A percentile compares a stretch with the other conserved stretches of the same genome.
These are phyloP conservation scores for Euleptes europaea DNA, from an alignment of 2,113 vertebrate species.

Conservation along the genomic window DNA sequence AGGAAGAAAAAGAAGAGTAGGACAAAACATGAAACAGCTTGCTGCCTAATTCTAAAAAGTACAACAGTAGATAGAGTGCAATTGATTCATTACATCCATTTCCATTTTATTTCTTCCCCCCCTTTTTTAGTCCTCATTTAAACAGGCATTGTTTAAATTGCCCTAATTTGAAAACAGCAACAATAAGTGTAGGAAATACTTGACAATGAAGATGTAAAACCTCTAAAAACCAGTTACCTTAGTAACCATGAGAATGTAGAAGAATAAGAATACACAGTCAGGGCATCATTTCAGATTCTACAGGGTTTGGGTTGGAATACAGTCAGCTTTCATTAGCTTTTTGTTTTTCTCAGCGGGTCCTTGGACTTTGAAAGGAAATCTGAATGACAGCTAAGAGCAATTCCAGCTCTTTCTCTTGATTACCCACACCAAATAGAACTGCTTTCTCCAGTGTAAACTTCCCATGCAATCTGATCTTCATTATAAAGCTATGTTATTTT, in stretches of 20 bases:
- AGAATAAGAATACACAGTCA: slow-evolving; percentile 81
- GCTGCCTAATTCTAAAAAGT: slow-evolving; percentile 13
- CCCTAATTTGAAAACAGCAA: slow-evolving; percentile 82
- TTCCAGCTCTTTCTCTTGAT: slow-evolving; percentile 79
- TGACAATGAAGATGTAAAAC: slow-evolving; percentile 85
- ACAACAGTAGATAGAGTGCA: slow-evolving; percentile 39
- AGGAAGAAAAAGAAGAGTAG: slow-evolving; percentile 10
- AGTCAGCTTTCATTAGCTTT: slow-evolving; percentile 85
- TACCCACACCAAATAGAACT: slow-evolving; percentile 80
- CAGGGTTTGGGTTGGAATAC: slow-evolving; percentile 79
- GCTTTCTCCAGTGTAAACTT: slow-evolving; percentile 69
- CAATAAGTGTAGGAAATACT: slow-evolving; percentile 84
- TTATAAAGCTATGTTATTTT: no score
- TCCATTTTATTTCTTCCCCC: slow-evolving; percentile 74
- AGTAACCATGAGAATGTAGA: slow-evolving; percentile 84
- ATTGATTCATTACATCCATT: slow-evolving; percentile 74
- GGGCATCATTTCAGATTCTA: slow-evolving; percentile 77
- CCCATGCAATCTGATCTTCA: slow-evolving; percentile 48
- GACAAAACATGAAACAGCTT: neutral
- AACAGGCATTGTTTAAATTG: slow-evolving; percentile 79
- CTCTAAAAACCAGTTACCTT: slow-evolving; percentile 84
- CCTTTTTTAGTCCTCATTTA: slow-evolving; percentile 66
- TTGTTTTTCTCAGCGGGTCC: slow-evolving; percentile 84
- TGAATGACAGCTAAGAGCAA: slow-evolving; percentile 82
- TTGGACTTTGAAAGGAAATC: slow-evolving; percentile 84